phyloP scores from a whole-genome alignment of 2,797 vertebrate species.

The Tokudaia muenninki region DNA sequence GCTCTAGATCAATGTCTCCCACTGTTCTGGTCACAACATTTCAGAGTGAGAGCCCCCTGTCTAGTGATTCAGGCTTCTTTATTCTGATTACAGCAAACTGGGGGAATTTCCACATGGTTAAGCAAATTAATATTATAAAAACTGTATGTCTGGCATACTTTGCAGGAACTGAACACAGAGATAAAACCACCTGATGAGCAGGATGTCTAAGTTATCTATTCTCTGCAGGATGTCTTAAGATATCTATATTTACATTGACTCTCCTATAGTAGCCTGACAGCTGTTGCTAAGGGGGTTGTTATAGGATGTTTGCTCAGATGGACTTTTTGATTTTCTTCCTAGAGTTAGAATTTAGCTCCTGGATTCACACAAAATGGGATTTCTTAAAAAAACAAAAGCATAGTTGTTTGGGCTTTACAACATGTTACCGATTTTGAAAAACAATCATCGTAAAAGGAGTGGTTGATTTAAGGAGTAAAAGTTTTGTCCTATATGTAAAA shows the following conservation, averaged over 20 bases:
- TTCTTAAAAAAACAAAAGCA: neutral
- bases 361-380: neutral
- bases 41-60: neutral
- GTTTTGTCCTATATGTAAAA: no score
- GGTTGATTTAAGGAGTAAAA: neutral
- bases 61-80: neutral
- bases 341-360: neutral
- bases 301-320: neutral
- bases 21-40: neutral
- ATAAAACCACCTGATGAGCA: neutral
- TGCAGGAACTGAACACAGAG: neutral
- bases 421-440: neutral
- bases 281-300: neutral
- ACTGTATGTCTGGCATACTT: neutral
- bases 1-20: neutral
- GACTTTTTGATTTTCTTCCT: neutral
- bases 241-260: neutral
- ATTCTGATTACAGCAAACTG: neutral
- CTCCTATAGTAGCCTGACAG: neutral
- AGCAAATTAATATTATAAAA: neutral
- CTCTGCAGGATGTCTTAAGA: neutral
- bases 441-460: no score
- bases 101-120: neutral
- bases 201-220: no score
- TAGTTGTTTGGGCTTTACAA: neutral